Base-by-base conservation (phyloP, 2,888 invertebrate genomes). In the Oxyteleia sp. region DNA sequence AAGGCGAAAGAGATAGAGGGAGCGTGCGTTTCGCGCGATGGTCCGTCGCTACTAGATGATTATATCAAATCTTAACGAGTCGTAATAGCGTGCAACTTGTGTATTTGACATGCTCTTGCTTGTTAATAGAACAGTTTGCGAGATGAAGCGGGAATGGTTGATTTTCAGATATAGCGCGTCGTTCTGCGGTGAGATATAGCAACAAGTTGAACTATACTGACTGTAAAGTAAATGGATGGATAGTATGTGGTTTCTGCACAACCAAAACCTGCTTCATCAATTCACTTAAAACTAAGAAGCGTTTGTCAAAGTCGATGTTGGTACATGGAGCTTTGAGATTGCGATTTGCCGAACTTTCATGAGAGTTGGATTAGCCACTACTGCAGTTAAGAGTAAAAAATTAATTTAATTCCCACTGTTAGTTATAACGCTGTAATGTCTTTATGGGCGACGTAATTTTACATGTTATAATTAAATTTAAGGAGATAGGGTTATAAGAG, bases 161-260 rank as follows among this genome's bases (percentile, higher is more conserved):
- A 72, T 84, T 76, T 76, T 61, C 71, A 68, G 72, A 81, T 81
- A 76, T 61, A 72, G 47, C 57, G 68, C 76, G 55, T 68, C 76
- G 63, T 84, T 84, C 61, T 84, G 84, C 68, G 84, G 84, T 57
- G 66, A 80, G 80, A 76, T 81, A 76, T 72, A 84, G 84, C 84
- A 84, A 84, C 84, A 84, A 84, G 84, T 80, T 84, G 72, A 80
- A 81, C 80, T 72, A 63, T 79, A 84, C 80, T 68, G 76, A 72
- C 84, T 84, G 59, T 47, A 78, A 63, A 78, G 74, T 81, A 84
- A 84, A 78, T 84, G 69, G 76, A 76, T 84, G 80, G 84, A 71
- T 80, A 80, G 84, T 84, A 76, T 80, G 84, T 71, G 84, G 80
- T 80, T 84, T 71, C 72, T 51, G 55, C 53, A 57, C 63, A 66